Evolutionary conservation across 2,797 vertebrate species (phyloP).

Genomic region (Enoplosus armatus): DNA sequence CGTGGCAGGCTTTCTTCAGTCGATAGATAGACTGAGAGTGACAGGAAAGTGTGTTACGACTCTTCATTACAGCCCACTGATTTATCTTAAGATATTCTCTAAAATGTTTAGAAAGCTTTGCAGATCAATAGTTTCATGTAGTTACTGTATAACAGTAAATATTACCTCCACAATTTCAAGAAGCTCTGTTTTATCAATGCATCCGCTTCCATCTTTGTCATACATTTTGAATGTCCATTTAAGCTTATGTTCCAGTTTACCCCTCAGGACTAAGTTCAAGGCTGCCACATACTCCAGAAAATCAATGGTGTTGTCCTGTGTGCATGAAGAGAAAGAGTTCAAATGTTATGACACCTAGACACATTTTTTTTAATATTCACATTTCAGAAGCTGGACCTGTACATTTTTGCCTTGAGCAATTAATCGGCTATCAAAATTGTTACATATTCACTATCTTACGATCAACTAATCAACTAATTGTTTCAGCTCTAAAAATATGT

Average conservation of each 20-base stretch:
- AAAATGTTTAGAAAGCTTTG: constrained; percentile 7
- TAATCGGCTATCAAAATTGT: neutral
- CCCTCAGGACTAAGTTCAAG: constrained; percentile 93
- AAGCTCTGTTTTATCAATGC: constrained; percentile 94
- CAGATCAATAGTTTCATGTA: neutral
- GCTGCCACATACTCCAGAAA: constrained; percentile 97
- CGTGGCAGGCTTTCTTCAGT: constrained; percentile 93
- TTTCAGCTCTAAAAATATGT: neutral
- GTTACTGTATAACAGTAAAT: neutral
- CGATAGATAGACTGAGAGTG: constrained; percentile 92
- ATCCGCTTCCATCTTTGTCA: constrained; percentile 96
- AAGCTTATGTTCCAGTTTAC: constrained; percentile 95
- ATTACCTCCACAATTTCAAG: constrained; percentile 88
- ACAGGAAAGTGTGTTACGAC: constrained; percentile 49
- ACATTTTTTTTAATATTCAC: neutral
- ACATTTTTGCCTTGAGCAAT: neutral
- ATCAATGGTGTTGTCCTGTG: constrained; percentile 96
- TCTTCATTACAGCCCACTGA: neutral
- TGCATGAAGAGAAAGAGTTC: constrained; percentile 14
- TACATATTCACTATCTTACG: too few relatives aligned
- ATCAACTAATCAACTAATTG: too few relatives aligned
- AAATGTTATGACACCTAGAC: constrained; percentile 3
- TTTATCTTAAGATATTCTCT: constrained; percentile 7
- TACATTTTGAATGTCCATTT: constrained; percentile 99
- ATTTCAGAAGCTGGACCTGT: neutral